These are phyloP conservation scores for Harpagoxenus sublaevis DNA, from an alignment of 2,888 invertebrate genomes.

Conservation along the genomic window DNA sequence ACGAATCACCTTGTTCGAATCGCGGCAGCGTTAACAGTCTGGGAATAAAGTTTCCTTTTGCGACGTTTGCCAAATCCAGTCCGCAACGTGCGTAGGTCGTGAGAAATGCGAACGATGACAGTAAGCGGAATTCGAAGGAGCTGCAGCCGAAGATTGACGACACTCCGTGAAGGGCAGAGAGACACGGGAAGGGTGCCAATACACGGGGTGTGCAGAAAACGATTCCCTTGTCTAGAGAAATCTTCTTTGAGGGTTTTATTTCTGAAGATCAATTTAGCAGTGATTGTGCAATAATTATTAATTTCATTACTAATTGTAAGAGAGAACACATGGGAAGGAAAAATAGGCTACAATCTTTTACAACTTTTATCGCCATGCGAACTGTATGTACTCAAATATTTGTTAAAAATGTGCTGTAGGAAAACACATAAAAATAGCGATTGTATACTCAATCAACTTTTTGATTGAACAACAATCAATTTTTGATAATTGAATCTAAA, in stretches of 20 bases:
- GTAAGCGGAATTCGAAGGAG: slow-evolving; percentile 54
- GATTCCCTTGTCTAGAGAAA: not conserved
- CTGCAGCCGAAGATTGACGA: slow-evolving; percentile 57
- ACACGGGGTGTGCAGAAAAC: slow-evolving; percentile 33
- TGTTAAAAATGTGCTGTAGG: not conserved
- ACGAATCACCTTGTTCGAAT: slow-evolving; percentile 54
- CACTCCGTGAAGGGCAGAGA: slow-evolving; percentile 33
- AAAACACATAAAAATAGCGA: not conserved
- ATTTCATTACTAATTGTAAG: not conserved
- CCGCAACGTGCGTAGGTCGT: slow-evolving; percentile 61
- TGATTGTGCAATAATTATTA: not conserved
- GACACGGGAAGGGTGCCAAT: slow-evolving; percentile 37
- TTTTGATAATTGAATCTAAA: slow-evolving; percentile 10
- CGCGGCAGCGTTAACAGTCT: slow-evolving; percentile 60
- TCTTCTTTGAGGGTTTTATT: not conserved
- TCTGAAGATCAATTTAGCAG: not conserved
- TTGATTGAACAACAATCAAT: not conserved
- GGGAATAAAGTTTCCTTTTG: slow-evolving; percentile 63
- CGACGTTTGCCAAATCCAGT: slow-evolving; percentile 69
- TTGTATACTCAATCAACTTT: not conserved
- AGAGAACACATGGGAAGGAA: not conserved
- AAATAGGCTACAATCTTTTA: not conserved
- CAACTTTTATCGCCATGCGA: not conserved
- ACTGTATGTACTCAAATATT: not conserved
- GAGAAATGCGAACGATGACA: slow-evolving; percentile 66